A percentile compares a stretch with the other conserved stretches of the same genome.
Conservation (phyloP, 2,797 vertebrate species). For the Cuculus canorus region DNA sequence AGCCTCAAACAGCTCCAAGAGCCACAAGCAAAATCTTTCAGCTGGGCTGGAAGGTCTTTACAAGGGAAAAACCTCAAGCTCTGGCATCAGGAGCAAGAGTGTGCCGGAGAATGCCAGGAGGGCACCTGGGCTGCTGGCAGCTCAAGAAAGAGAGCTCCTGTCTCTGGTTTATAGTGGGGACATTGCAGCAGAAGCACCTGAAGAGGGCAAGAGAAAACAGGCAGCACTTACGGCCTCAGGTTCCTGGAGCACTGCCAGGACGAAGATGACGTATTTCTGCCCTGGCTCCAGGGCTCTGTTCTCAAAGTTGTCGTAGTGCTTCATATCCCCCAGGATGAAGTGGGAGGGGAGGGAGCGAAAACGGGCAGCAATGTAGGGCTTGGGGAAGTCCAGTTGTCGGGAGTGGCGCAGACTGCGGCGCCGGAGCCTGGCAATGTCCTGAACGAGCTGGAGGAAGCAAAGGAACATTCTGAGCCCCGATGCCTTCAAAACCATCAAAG, state of each 20-base stretch:
- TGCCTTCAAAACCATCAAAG: not conserved
- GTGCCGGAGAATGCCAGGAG: not conserved
- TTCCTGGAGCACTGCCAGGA: constrained; percentile 91
- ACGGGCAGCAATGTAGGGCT: constrained; percentile 91
- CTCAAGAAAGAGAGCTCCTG: not conserved
- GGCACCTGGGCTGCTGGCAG: not conserved
- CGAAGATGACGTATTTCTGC: constrained; percentile 92
- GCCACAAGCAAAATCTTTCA: not conserved
- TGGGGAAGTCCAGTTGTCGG: constrained; percentile 86
- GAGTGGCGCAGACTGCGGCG: constrained; percentile 90
- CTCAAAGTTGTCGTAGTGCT: constrained; percentile 89
- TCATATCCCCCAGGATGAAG: constrained; percentile 90
- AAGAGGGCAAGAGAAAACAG: not conserved
- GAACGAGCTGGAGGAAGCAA: constrained; percentile 81
- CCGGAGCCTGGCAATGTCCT: constrained; percentile 84
- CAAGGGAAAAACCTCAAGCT: not conserved
- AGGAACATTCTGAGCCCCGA: not conserved
- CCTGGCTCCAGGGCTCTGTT: constrained; percentile 90
- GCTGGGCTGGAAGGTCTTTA: not conserved
- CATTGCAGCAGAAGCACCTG: not conserved
- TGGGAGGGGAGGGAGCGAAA: constrained; percentile 86
- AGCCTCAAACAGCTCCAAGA: not conserved
- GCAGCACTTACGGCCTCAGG: constrained; percentile 83
- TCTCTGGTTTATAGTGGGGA: not conserved
- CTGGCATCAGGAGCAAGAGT: not conserved